These are phyloP conservation scores for Pristionchus exspectatus DNA, from an alignment of 2,888 invertebrate species.

Conservation along the genomic window DNA sequence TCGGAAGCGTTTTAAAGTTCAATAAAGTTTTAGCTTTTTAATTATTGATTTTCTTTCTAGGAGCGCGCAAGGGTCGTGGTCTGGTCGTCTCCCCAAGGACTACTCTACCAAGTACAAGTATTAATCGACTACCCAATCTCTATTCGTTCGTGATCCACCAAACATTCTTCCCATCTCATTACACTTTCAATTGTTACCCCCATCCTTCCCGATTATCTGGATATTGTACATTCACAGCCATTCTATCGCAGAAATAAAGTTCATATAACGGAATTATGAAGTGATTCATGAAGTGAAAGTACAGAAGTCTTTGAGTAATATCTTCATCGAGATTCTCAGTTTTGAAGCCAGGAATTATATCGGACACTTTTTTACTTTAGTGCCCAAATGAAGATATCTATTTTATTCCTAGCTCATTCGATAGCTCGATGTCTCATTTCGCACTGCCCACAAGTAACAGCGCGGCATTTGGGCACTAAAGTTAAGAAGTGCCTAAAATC, in stretches of 20 bases:
- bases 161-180: not conserved
- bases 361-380: no score
- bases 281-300: not conserved
- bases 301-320: not conserved
- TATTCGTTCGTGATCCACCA: not conserved
- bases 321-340: not conserved
- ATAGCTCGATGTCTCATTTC: no score
- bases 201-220: not conserved
- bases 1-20: not conserved
- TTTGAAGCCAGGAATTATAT: no score
- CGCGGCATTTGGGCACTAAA: no score
- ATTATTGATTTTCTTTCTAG: slow-evolving; percentile 79
- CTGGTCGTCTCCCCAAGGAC: slow-evolving; percentile 98
- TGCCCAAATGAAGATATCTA: no score
- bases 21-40: no score
- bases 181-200: not conserved
- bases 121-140: slow-evolving; percentile 80
- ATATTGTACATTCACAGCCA: not conserved
- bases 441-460: no score
- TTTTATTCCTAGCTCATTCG: no score
- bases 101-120: slow-evolving; percentile 99
- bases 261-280: not conserved
- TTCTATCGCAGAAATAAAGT: not conserved
- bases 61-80: slow-evolving; percentile 98
- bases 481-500: no score